These are phyloP conservation scores for Trichopoda pennipes DNA, from an alignment of 2,888 invertebrate species.

Conservation along the genomic window DNA sequence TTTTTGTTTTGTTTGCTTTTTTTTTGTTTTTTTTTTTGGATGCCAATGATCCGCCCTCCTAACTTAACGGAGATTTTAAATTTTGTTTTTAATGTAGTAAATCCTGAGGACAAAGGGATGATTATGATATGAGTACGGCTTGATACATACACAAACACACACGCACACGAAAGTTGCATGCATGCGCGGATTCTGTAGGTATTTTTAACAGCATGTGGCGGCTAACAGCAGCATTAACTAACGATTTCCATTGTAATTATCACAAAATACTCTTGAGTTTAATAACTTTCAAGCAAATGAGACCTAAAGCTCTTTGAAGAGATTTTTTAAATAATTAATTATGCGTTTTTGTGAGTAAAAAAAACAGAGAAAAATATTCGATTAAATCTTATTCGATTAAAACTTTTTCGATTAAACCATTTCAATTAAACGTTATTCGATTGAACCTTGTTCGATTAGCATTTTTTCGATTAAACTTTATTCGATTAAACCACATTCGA, in stretches of 20 bases:
- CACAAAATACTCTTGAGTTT: conserved; percentile 47
- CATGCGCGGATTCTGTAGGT: background rate
- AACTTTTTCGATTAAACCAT: too few species aligned
- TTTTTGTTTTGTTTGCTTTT: conserved; percentile 15
- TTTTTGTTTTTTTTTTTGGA: conserved; percentile 27
- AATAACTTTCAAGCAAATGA: conserved; percentile 42
- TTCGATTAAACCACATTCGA: too few species aligned
- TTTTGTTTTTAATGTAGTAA: conserved; percentile 11
- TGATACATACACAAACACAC: background rate
- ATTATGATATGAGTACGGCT: conserved; percentile 20
- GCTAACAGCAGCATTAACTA: conserved; percentile 34
- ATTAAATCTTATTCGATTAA: too few species aligned
- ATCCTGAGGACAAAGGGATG: conserved; percentile 36
- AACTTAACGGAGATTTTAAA: conserved; percentile 19
- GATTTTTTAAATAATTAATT: too few species aligned
- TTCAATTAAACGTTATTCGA: too few species aligned
- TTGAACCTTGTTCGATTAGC: too few species aligned
- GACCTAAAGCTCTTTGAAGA: background rate
- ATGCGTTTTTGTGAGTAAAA: too few species aligned
- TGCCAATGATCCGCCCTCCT: conserved; percentile 53
- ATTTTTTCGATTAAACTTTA: too few species aligned
- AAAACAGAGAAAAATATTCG: too few species aligned
- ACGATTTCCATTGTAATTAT: conserved; percentile 47
- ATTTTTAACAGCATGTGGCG: conserved; percentile 8
- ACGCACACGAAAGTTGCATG: too few species aligned